phyloP scores from a whole-genome alignment of 2,113 vertebrate genomes.

The Atherinomorus stipes region DNA sequence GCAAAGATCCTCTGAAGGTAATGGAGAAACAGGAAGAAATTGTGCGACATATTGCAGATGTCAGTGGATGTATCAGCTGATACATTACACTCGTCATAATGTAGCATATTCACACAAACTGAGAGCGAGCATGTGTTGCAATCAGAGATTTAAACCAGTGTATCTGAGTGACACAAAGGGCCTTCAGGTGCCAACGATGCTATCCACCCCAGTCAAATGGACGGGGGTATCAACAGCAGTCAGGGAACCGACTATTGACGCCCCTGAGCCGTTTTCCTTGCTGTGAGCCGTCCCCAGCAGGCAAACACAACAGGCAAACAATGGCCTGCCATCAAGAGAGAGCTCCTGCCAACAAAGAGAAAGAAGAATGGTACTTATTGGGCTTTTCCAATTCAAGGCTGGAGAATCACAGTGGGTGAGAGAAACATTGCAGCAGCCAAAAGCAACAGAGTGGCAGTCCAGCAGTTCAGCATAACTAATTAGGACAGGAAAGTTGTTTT shows the following conservation, averaged over 20 bases:
- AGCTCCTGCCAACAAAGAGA: constrained; percentile 32
- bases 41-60: constrained; percentile 1
- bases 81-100: not conserved
- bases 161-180: constrained; percentile 66
- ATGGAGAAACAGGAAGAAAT: constrained; percentile 2
- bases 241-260: constrained; percentile 68
- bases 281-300: constrained; percentile 65
- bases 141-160: constrained; percentile 59
- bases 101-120: not conserved
- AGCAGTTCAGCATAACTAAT: constrained; percentile 34
- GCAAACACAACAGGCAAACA: constrained; percentile 73
- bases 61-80: not conserved
- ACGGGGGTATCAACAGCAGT: constrained; percentile 42
- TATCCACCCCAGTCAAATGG: constrained; percentile 45
- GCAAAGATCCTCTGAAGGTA: not conserved
- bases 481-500: constrained; percentile 20
- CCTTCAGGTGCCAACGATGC: constrained; percentile 72
- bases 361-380: constrained; percentile 49
- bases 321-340: constrained; percentile 65
- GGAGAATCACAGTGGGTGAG: constrained; percentile 37
- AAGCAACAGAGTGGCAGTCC: not conserved
- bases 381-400: constrained; percentile 68
- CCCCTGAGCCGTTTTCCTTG: constrained; percentile 63
- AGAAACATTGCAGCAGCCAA: constrained; percentile 1
- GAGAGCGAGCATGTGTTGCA: constrained; percentile 27